Percentiles rank a stretch among this genome's conserved stretches.
These are phyloP conservation scores for Oryctolagus cuniculus DNA, from an alignment of 2,113 vertebrate genomes.

Conservation along the genomic window DNA sequence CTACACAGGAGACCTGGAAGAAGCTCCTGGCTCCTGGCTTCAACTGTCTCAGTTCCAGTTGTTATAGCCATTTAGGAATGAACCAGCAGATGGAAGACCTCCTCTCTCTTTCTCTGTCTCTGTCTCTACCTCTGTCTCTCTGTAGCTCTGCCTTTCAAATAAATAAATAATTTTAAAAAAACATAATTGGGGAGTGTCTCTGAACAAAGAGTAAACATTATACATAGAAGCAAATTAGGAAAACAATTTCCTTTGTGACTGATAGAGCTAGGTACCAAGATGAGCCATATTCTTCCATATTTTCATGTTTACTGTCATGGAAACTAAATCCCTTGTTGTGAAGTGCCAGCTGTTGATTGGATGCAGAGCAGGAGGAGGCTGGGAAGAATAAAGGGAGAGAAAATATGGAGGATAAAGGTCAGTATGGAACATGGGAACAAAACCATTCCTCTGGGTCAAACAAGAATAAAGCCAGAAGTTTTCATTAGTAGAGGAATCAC, in stretches of 20 bases:
- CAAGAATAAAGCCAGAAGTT: not conserved
- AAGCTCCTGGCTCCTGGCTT: no score
- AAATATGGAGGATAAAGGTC: not conserved
- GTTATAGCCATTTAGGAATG: no score
- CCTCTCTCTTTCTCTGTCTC: no score
- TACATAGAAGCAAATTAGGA: not conserved
- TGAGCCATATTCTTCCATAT: not conserved
- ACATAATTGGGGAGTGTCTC: not conserved
- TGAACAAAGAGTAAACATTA: conserved; percentile 30
- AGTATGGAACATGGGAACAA: not conserved
- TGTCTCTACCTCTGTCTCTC: no score
- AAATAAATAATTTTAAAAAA: not conserved
- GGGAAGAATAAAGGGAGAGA: not conserved
- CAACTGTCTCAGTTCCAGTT: no score
- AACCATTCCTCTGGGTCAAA: not conserved
- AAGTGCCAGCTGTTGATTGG: not conserved
- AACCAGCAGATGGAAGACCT: no score
- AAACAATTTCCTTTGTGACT: not conserved
- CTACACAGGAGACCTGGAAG: no score
- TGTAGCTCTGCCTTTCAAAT: no score
- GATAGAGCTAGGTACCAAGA: not conserved
- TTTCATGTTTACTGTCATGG: not conserved
- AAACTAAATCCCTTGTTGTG: not conserved
- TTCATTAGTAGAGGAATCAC: not conserved
- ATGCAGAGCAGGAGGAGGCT: not conserved